phyloP scores from a whole-genome alignment of 2,797 vertebrate species.

The Danio kyathit region DNA sequence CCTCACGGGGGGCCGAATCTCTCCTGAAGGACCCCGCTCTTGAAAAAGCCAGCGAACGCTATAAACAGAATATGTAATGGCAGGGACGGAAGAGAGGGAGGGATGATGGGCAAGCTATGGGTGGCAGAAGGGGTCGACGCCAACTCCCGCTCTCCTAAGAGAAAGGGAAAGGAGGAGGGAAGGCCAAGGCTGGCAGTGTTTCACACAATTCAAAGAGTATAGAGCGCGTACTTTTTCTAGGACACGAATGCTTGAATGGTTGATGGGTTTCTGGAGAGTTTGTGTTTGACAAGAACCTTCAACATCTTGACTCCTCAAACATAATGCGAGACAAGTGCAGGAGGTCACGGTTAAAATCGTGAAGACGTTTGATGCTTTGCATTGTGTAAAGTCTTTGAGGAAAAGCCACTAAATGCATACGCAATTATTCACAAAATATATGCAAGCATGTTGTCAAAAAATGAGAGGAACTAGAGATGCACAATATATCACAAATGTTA shows the following conservation, averaged over 20 bases:
- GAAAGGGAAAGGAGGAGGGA: conserved; percentile 70
- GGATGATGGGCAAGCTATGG: conserved; percentile 75
- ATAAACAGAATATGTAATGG: conserved; percentile 88
- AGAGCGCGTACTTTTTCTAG: conserved; percentile 48
- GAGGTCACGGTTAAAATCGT: neutral
- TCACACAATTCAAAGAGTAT: conserved; percentile 68
- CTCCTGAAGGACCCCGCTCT: conserved; percentile 80
- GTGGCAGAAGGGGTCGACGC: conserved; percentile 76
- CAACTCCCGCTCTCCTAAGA: conserved; percentile 79
- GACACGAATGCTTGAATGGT: conserved; percentile 32
- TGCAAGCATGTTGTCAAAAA: neutral
- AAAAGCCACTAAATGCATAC: too few species aligned
- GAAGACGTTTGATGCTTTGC: neutral
- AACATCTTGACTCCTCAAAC: neutral
- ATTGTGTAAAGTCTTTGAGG: neutral
- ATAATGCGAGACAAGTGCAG: neutral
- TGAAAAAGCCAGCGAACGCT: conserved; percentile 79
- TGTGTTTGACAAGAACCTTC: conserved; percentile 13
- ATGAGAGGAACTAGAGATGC: too few species aligned
- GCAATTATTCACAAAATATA: too few species aligned
- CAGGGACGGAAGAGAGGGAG: conserved; percentile 72
- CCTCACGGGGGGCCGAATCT: conserved; percentile 81
- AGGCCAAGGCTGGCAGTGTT: conserved; percentile 81
- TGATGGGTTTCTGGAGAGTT: conserved; percentile 7
- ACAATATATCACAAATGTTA: too few species aligned